Conservation (phyloP, 2,797 vertebrate species). For the Sebastes flavidus region DNA sequence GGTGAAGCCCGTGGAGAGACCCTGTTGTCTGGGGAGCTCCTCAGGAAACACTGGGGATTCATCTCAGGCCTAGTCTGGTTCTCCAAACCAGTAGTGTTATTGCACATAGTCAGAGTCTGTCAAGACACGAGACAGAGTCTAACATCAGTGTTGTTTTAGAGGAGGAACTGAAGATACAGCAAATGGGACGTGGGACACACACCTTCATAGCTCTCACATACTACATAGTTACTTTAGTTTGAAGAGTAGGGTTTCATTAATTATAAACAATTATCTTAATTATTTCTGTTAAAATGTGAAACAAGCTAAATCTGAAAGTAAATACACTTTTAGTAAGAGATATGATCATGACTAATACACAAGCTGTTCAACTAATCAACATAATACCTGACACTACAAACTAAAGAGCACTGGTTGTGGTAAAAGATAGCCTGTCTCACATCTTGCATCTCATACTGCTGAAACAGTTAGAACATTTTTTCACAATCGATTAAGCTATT, state of each 20-base stretch:
- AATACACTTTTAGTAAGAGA: not conserved
- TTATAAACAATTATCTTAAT: not conserved
- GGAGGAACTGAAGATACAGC: not conserved
- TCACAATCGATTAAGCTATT: not conserved
- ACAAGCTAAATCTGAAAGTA: not conserved
- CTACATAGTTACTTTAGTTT: not conserved
- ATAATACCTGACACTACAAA: not conserved
- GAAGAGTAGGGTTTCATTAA: not conserved
- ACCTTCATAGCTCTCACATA: not conserved
- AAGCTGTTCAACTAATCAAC: not conserved
- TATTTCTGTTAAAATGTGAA: not conserved
- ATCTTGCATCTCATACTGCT: not conserved
- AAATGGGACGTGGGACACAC: not conserved
- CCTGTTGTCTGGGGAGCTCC: slow-evolving; percentile 77
- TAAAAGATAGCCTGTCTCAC: not conserved
- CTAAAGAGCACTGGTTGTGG: not conserved
- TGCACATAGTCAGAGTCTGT: slow-evolving; percentile 87
- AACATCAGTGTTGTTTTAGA: not conserved
- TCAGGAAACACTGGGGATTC: slow-evolving; percentile 86
- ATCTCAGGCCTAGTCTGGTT: slow-evolving; percentile 79
- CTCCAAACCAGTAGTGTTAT: slow-evolving; percentile 76
- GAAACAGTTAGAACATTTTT: not conserved
- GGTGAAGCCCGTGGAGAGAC: slow-evolving; percentile 81
- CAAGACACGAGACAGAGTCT: slow-evolving; percentile 24
- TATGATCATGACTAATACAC: not conserved